These are phyloP conservation scores for Alligator mississippiensis DNA, from an alignment of 2,113 vertebrate genomes.

Conservation along the genomic window DNA sequence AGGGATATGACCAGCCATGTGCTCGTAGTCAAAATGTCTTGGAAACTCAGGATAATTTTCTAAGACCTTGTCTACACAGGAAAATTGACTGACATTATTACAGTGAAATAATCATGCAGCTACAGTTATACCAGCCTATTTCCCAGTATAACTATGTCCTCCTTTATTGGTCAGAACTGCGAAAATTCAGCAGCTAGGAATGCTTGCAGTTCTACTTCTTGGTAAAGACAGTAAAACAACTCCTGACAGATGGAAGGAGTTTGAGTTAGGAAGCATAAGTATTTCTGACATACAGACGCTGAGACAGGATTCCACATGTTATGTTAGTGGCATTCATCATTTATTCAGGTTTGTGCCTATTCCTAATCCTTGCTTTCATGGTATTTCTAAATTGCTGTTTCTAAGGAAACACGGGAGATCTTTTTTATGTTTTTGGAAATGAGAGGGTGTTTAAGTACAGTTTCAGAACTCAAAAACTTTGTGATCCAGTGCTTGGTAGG, in stretches of 20 bases:
- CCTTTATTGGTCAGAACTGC: neutral
- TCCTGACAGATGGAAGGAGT: neutral
- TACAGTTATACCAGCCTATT: neutral
- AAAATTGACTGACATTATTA: neutral
- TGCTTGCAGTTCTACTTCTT: neutral
- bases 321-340: neutral
- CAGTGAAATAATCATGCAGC: neutral
- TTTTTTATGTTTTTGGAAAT: neutral
- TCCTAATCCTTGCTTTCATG: neutral
- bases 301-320: neutral
- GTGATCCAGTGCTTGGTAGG: neutral
- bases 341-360: neutral
- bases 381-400: neutral
- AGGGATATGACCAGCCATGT: neutral
- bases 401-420: neutral
- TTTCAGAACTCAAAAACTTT: neutral
- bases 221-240: neutral
- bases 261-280: neutral
- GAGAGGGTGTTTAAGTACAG: neutral
- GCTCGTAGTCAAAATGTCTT: constrained; percentile 21
- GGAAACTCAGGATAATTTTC: neutral
- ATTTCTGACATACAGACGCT: neutral
- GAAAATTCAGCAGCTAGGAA: neutral
- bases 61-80: neutral
- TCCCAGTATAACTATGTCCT: neutral